These are phyloP conservation scores for Smittia aterrima DNA, from an alignment of 2,888 invertebrate species.

Conservation along the genomic window DNA sequence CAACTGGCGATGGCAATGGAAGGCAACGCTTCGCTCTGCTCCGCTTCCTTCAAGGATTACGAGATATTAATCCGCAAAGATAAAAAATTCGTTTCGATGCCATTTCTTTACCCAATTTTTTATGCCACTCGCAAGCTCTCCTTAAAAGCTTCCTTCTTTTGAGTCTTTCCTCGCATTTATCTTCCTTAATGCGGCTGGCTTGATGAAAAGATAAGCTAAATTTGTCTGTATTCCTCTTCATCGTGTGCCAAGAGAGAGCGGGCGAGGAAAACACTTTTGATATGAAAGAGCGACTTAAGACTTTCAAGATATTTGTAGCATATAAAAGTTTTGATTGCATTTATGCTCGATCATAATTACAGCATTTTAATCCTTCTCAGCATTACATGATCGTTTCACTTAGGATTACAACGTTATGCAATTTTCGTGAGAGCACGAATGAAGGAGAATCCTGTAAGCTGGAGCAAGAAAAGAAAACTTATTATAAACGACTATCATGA, in stretches of 20 bases:
- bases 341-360: too few species aligned
- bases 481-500: too few species aligned
- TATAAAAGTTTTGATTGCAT: not conserved
- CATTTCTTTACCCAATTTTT: slow-evolving; percentile 22
- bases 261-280: not conserved
- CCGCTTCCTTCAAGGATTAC: slow-evolving; percentile 26
- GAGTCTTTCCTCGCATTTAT: slow-evolving; percentile 25
- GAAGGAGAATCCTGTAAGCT: too few species aligned
- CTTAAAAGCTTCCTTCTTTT: slow-evolving; percentile 23
- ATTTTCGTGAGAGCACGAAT: too few species aligned
- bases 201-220: slow-evolving; percentile 38
- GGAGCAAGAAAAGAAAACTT: too few species aligned
- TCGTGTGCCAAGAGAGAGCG: not conserved
- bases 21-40: not conserved
- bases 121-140: not conserved
- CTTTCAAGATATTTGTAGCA: not conserved
- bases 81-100: slow-evolving; percentile 16
- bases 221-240: slow-evolving; percentile 18
- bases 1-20: not conserved
- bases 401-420: slow-evolving; percentile 7
- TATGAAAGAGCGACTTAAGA: not conserved
- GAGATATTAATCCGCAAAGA: slow-evolving; percentile 29
- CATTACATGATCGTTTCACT: slow-evolving; percentile 23
- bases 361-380: slow-evolving; percentile 15
- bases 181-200: slow-evolving; percentile 36